phyloP scores from a whole-genome alignment of 2,113 vertebrate species.

The Gorsachius goisagi region DNA sequence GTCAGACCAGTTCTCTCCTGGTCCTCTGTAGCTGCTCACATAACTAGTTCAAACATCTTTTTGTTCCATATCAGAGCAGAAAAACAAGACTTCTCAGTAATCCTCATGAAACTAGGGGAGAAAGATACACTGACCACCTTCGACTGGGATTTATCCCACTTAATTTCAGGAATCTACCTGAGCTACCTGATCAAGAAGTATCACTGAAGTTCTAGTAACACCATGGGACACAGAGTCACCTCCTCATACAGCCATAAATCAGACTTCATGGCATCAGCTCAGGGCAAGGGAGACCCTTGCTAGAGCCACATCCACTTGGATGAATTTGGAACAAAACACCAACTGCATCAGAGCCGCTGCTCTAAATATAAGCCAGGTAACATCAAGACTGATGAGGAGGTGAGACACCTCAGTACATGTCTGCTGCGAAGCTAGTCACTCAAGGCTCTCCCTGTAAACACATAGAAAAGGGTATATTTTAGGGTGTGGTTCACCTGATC shows the following conservation, averaged over 20 bases:
- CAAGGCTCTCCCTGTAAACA: neutral
- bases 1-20: neutral
- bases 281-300: neutral
- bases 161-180: neutral
- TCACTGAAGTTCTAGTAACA: neutral
- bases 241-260: neutral
- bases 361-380: neutral
- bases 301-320: neutral
- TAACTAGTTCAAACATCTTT: neutral
- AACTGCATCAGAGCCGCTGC: neutral
- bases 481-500: neutral
- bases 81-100: neutral
- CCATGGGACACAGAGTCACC: rapidly evolving
- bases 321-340: neutral
- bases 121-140: neutral
- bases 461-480: neutral
- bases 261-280: neutral
- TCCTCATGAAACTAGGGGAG: neutral
- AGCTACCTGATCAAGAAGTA: neutral
- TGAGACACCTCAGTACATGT: neutral
- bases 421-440: neutral
- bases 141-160: neutral
- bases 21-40: neutral
- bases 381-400: neutral
- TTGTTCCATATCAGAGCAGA: neutral